Percentiles rank a stretch among this genome's conserved stretches.
Evolutionary conservation across 2,888 invertebrate species (phyloP).

Genomic region (Pseudoips prasinana): DNA sequence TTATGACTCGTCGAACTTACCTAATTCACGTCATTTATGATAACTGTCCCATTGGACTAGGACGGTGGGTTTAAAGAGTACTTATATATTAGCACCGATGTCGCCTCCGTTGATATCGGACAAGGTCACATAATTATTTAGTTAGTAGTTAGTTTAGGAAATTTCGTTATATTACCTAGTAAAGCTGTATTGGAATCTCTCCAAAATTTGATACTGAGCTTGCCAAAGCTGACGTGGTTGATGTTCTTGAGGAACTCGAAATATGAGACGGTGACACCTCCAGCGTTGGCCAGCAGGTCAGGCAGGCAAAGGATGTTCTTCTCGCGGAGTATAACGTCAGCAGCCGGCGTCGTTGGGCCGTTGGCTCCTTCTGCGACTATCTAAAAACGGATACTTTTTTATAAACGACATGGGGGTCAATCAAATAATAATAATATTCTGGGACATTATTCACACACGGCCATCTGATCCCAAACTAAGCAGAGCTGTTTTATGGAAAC

Average conservation of each 20-base stretch:
- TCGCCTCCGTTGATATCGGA: no score
- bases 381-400: constrained; percentile 62
- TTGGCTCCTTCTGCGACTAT: constrained; percentile 95
- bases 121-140: no score
- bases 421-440: no score
- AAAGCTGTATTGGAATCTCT: constrained; percentile 91
- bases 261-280: constrained; percentile 95
- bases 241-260: constrained; percentile 96
- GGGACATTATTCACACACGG: no score
- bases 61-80: no score
- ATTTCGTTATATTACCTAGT: constrained; percentile 75
- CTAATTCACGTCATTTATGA: no score
- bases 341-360: constrained; percentile 94
- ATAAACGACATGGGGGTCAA: no score
- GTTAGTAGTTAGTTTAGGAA: neutral
- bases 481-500: no score
- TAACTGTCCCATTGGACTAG: no score
- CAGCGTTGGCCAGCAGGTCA: constrained; percentile 88
- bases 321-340: constrained; percentile 87
- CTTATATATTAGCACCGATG: no score
- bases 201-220: constrained; percentile 93
- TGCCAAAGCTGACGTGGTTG: constrained; percentile 94
- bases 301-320: constrained; percentile 91
- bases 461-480: no score
- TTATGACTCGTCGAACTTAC: no score